Conservation (phyloP, 2,797 vertebrate genomes). For the Smutsia gigantea region DNA sequence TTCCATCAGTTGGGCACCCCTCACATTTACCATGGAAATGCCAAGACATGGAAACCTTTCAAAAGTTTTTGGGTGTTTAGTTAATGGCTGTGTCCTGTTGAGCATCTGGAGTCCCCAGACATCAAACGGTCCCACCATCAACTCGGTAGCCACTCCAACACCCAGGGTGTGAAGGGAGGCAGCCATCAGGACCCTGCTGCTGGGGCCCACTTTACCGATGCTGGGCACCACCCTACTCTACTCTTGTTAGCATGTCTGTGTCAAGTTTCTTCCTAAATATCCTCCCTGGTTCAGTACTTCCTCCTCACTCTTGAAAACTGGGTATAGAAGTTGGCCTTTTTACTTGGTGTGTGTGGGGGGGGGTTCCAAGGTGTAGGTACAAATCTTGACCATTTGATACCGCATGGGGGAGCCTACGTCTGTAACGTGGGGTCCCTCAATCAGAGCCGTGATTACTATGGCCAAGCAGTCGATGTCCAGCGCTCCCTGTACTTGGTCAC, state of each 20-base stretch:
- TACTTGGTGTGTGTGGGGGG: neutral
- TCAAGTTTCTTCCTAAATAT: neutral
- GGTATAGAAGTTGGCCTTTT: neutral
- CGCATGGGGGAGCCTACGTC: neutral
- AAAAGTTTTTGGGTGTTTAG: neutral
- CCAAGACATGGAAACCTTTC: neutral
- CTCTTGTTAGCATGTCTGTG: neutral
- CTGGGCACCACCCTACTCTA: neutral
- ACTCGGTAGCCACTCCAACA: neutral
- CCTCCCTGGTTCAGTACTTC: neutral
- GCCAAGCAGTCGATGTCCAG: neutral
- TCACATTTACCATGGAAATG: neutral
- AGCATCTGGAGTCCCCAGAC: neutral
- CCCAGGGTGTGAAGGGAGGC: neutral
- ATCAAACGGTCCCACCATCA: neutral
- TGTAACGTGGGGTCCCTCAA: neutral
- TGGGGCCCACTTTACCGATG: neutral
- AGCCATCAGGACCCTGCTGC: rapidly evolving
- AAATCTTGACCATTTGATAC: neutral
- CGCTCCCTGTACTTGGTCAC: neutral
- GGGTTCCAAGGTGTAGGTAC: neutral
- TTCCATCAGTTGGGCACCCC: rapidly evolving
- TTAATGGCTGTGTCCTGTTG: neutral
- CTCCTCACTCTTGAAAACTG: neutral
- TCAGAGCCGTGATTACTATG: neutral